Evolutionary conservation across 30 jellyfish, hydroid and myxozoan species (phyloP).

Genomic region (Cassiopea andromeda): DNA sequence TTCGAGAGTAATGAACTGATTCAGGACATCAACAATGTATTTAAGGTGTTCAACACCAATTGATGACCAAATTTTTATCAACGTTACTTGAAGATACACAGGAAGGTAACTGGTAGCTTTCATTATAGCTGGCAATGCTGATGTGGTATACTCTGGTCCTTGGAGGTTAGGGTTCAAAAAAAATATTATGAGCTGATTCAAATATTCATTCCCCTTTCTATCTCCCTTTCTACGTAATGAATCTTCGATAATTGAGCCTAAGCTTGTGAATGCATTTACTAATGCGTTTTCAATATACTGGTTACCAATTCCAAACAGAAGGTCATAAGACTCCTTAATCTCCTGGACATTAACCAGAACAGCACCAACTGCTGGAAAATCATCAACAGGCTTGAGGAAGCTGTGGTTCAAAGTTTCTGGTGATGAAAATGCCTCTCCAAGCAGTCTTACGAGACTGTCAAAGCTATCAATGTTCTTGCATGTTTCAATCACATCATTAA

Average conservation of each 20-base stretch:
- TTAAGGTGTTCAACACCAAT: constrained; percentile 30
- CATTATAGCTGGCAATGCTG: constrained; percentile 81
- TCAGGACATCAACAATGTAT: constrained; percentile 61
- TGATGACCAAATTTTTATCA: constrained; percentile 68
- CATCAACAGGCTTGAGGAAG: constrained; percentile 22
- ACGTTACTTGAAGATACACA: constrained; percentile 24
- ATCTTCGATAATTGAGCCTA: constrained; percentile 71
- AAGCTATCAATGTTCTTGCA: constrained; percentile 49
- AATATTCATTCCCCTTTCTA: background rate
- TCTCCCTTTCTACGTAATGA: constrained; percentile 46
- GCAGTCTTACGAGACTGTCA: constrained; percentile 57
- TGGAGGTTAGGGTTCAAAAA: constrained; percentile 74
- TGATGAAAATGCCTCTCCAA: constrained; percentile 79
- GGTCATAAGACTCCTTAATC: constrained; percentile 43
- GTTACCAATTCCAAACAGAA: constrained; percentile 48
- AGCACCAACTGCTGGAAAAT: background rate
- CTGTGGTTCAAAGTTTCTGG: constrained; percentile 70
- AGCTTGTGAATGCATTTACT: constrained; percentile 75
- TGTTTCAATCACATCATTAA: constrained; percentile 47
- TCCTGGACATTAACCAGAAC: constrained; percentile 55
- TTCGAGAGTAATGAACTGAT: constrained; percentile 74
- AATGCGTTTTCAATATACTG: constrained; percentile 79
- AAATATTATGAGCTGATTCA: constrained; percentile 75
- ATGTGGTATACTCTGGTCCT: constrained; percentile 73
- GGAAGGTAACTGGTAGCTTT: constrained; percentile 68